These are phyloP conservation scores for Deroplatys truncata DNA, from an alignment of 2,888 invertebrate genomes.

Conservation along the genomic window DNA sequence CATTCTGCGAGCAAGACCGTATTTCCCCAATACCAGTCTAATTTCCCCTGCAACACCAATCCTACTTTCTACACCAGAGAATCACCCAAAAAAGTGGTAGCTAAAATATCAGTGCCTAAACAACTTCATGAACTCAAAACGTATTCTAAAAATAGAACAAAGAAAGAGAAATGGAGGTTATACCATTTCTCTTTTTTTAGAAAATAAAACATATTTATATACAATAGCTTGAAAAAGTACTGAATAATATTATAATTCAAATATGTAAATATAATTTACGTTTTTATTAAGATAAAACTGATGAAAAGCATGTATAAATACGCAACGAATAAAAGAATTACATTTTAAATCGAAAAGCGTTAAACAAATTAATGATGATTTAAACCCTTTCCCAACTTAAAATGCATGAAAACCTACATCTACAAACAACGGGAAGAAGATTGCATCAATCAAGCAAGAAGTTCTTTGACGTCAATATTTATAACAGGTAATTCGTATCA, in stretches of 20 bases:
- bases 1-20: not conserved
- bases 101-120: conserved; percentile 8
- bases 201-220: not conserved
- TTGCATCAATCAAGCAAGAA: not conserved
- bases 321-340: not conserved
- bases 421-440: not conserved
- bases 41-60: not conserved
- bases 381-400: not conserved
- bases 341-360: not conserved
- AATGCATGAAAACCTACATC: not conserved
- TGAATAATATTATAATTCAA: not conserved
- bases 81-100: not conserved
- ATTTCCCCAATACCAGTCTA: not conserved
- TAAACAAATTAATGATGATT: not conserved
- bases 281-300: conserved; percentile 3
- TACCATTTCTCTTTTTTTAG: not conserved
- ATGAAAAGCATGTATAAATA: conserved; percentile 5
- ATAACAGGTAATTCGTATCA: not conserved
- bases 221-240: not conserved
- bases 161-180: not conserved
- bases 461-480: not conserved
- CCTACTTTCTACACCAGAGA: not conserved
- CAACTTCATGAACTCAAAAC: conserved; percentile 5
- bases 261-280: conserved; percentile 10
- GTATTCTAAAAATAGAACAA: conserved; percentile 4